Base-by-base conservation (phyloP, 2,113 vertebrate species). In the Formicarius rufipectus region DNA sequence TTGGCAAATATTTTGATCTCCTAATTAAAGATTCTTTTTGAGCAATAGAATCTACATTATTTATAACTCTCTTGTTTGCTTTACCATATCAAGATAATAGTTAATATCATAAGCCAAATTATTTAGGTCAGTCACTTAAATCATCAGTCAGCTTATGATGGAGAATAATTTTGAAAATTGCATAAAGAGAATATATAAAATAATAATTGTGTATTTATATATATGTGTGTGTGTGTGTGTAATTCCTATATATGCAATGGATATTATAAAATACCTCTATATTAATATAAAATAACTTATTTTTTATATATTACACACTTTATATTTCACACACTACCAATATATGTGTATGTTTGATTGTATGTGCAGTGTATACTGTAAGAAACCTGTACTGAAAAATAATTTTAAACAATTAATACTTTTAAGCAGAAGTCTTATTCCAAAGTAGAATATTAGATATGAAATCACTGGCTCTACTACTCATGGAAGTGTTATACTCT, bases 311-410 rank as follows among this genome's bases (percentile, higher is more conserved):
- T 16, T 55, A 30, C 4, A 6, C 17, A 5, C 5, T 86, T 50
- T 62, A 1, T 74, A 27, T 84, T 90, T 78, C 27, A 56, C 6
- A 63, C 10, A 23, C 7, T 50, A 9, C 27, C 31, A 53, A 8
- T 27, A 44, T 40, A 9, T 44, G 5, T 58, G 1, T n/a, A 23
- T 52, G 12, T 58, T 7, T 62, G 14, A 1, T 1, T 4, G 1
- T 52, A 47, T 28, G 21, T 59, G 12, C 16, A 76, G 15, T 59
- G 6, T 11, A 12, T 69, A n/a, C 9, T 39, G 5, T 21, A 73
- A 80, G 25, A 88, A 88, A 80, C 1, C 2, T 64, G 12, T 39
- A 78, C 10, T 58, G 47, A 75, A 69, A 85, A 77, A 58, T 42
- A 7, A 55, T 78, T 71, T 84, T 10, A 69, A 69, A 31, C 1